Percentiles rank a stretch among this genome's conserved stretches.
phyloP scores from a whole-genome alignment of 2,113 vertebrate genomes.

The Tapirus terrestris region DNA sequence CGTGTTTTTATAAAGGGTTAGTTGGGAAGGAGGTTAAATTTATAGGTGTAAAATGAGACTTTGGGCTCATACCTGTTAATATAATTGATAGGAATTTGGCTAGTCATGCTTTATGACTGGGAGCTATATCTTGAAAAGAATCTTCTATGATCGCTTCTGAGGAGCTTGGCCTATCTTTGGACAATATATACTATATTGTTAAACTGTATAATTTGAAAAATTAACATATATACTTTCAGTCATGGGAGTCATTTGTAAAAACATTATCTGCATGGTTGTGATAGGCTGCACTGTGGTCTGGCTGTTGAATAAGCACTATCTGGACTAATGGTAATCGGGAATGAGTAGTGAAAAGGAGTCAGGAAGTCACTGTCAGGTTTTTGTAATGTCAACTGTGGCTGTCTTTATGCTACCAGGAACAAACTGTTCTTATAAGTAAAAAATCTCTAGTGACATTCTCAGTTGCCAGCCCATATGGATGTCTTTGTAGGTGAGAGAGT shows the following conservation, averaged over 20 bases:
- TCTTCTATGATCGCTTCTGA: not conserved
- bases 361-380: not conserved
- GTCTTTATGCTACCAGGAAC: not conserved
- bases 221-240: not conserved
- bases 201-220: constrained; percentile 1
- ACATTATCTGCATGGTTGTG: not conserved
- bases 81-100: not conserved
- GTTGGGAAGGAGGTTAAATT: constrained; percentile 25
- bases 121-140: not conserved
- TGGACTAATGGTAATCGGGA: not conserved
- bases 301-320: not conserved
- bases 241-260: constrained; percentile 24
- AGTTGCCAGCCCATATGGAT: not conserved
- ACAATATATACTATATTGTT: not conserved
- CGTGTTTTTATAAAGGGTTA: constrained; percentile 34
- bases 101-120: not conserved
- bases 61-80: not conserved
- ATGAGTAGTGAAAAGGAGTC: not conserved
- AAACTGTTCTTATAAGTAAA: not conserved
- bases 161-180: not conserved
- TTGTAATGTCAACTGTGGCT: not conserved
- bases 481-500: not conserved
- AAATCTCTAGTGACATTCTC: not conserved
- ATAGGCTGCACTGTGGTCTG: not conserved
- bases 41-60: not conserved